Conservation (phyloP, 2,888 invertebrate genomes). For the Hirtodrosophila confusa region DNA sequence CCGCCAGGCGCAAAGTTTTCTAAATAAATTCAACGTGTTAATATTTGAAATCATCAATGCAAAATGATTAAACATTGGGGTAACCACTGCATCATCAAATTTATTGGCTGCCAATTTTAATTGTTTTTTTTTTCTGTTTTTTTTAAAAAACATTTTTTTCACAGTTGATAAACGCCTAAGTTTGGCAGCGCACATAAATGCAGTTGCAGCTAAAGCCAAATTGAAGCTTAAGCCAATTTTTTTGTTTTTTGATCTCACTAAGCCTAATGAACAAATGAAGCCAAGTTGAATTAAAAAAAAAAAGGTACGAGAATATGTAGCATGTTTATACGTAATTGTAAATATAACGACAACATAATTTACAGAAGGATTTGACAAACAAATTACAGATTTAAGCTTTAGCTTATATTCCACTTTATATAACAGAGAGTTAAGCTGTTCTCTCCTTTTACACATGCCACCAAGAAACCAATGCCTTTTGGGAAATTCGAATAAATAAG, state of each 20-base stretch:
- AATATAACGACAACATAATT: constrained; percentile 63
- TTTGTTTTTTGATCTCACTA: neutral
- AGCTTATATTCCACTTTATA: constrained; percentile 32
- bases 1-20: constrained; percentile 34
- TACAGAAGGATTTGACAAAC: constrained; percentile 81
- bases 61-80: constrained; percentile 9
- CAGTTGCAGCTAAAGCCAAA: neutral
- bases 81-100: too few species aligned
- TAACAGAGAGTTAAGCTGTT: constrained; percentile 11
- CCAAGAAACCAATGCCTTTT: constrained; percentile 91
- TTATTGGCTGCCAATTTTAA: too few species aligned
- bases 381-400: constrained; percentile 44
- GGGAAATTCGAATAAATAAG: constrained; percentile 19
- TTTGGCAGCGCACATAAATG: too few species aligned
- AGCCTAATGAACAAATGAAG: constrained; percentile 46
- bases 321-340: constrained; percentile 20
- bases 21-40: constrained; percentile 6
- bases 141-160: too few species aligned
- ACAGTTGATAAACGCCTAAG: too few species aligned
- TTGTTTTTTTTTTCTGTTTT: too few species aligned
- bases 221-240: neutral
- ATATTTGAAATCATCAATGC: constrained; percentile 24
- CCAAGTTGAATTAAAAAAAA: constrained; percentile 22
- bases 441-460: constrained; percentile 86
- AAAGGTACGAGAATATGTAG: constrained; percentile 15